A percentile compares a stretch with the other conserved stretches of the same genome.
phyloP scores from a whole-genome alignment of 2,888 invertebrate genomes.

The Nemotelus nigrinus region DNA sequence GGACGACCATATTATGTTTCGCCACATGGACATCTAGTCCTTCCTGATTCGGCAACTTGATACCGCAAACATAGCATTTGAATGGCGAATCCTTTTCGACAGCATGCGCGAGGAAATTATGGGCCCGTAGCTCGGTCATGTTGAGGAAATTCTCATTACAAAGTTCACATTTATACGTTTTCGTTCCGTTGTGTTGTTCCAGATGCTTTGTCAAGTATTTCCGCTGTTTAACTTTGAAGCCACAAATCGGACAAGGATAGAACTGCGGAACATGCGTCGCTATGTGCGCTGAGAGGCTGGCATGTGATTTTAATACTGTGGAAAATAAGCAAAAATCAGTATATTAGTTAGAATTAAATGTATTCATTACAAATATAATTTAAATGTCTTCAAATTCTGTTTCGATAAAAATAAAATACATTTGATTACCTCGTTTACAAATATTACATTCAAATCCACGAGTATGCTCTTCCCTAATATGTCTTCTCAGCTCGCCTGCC shows the following conservation, averaged over 20 bases:
- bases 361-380: background rate
- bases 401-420: background rate
- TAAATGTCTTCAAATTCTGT: background rate
- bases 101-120: constrained; percentile 36
- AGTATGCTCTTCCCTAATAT: constrained; percentile 28
- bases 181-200: constrained; percentile 32
- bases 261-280: constrained; percentile 35
- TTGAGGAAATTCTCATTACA: constrained; percentile 19
- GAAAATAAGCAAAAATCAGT: background rate
- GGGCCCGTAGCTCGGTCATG: constrained; percentile 28
- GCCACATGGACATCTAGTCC: constrained; percentile 27
- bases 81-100: constrained; percentile 36
- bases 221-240: constrained; percentile 41
- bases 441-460: constrained; percentile 39
- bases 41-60: constrained; percentile 16
- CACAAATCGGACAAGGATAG: constrained; percentile 39
- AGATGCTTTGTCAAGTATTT: constrained; percentile 37
- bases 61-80: constrained; percentile 35
- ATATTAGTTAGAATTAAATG: background rate
- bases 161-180: constrained; percentile 31
- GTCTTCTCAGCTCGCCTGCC: constrained; percentile 28
- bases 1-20: constrained; percentile 34
- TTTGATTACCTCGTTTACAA: constrained; percentile 31
- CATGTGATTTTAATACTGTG: constrained; percentile 34
- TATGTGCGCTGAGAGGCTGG: constrained; percentile 31